Evolutionary conservation across 2,888 invertebrate genomes (phyloP), one percentile per base, ranked within the genome.

Genomic region (Dasypogon diadema): DNA sequence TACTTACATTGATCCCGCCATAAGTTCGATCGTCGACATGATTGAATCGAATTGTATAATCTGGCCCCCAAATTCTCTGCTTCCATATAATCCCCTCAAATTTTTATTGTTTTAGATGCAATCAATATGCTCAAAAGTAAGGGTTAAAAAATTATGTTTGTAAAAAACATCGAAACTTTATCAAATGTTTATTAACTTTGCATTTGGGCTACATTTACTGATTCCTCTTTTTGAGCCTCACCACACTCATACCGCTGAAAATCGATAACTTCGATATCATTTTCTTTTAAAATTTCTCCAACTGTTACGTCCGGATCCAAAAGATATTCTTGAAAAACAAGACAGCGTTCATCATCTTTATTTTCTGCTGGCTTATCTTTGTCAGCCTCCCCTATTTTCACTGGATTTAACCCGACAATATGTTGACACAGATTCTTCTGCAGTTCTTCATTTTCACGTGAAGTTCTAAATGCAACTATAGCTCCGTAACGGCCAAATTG

Each of bases 231-330:
- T 2, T 46, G 22, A 1, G 46, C 46, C 24, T 95, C 96, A 1
- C 98, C 97, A 84, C 96, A 95, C 83, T 96, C 95, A 85, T 93
- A 96, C 78, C 98, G 89, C 77, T 92, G 89, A 85, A 95, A 98
- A 85, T 96, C 95, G 6, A 94, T 81, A 18, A 97, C 87, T 83
- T 90, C 88, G 0, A 91, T 84, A 77, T 90, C 87, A 80, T 92
- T 88, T 78, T 91, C 89, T 65, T 91, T 86, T 74, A 95, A 84
- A 10, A 95, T 87, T 79, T 93, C 91, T 46, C 91, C 90, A 0
- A 98, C 92, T 3, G 90, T 92, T 46, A 90, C 84, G 12, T 89
- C 89, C 0, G 94, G 91, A 83, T 98, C 94, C 21, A 95, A 84
- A 46, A 98, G 87, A 85, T 92, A 97, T 81, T 97, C 96, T 85